phyloP scores from a whole-genome alignment of 2,113 vertebrate genomes.

The Astur gentilis region DNA sequence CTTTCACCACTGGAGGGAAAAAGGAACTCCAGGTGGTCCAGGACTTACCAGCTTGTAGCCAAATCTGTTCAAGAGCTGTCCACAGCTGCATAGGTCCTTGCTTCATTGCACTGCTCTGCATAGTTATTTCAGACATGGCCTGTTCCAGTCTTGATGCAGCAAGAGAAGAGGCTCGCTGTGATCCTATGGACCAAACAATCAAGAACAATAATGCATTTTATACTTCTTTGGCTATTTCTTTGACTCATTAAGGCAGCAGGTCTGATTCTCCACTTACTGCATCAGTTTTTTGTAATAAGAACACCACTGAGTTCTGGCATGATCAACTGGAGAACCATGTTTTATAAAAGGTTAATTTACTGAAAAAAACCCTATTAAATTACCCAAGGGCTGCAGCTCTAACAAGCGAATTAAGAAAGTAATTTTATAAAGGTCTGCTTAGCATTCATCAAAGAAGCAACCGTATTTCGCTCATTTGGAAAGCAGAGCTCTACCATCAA shows the following conservation, averaged over 20 bases:
- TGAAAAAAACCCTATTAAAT: background rate
- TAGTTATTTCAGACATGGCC: constrained; percentile 90
- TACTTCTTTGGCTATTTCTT: background rate
- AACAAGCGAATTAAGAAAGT: constrained; percentile 18
- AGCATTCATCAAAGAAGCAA: constrained; percentile 18
- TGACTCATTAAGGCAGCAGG: background rate
- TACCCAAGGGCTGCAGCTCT: background rate
- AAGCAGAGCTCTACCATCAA: background rate
- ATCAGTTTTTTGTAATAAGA: background rate
- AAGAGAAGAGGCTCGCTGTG: constrained; percentile 83
- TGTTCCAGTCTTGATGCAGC: constrained; percentile 92
- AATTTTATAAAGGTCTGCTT: constrained; percentile 30
- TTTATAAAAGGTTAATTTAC: constrained; percentile 33
- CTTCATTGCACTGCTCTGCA: constrained; percentile 81
- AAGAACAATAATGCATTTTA: background rate
- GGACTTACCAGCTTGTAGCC: constrained; percentile 92
- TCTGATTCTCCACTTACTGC: background rate
- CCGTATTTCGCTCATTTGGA: background rate
- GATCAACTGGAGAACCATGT: background rate
- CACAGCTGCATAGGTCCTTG: constrained; percentile 91
- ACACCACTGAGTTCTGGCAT: background rate
- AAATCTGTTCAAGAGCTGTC: constrained; percentile 91
- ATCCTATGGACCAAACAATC: constrained; percentile 71
- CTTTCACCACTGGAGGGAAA: background rate
- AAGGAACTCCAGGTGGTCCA: background rate